A percentile compares a stretch with the other conserved stretches of the same genome.
These are phyloP conservation scores for Atherinosoma microstoma DNA, from an alignment of 2,797 vertebrate genomes.

Conservation along the genomic window DNA sequence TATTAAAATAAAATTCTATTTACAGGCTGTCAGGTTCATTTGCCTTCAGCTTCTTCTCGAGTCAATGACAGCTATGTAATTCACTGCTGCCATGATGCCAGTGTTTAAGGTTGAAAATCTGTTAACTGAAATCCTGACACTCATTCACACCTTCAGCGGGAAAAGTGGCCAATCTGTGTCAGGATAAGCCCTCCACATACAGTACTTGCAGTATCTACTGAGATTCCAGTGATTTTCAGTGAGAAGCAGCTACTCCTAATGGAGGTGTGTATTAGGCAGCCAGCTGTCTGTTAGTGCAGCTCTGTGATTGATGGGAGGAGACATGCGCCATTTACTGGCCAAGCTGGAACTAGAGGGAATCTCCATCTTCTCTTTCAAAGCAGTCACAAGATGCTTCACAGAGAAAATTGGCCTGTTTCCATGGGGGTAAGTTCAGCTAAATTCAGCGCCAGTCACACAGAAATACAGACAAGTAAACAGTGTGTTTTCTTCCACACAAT, in stretches of 20 bases:
- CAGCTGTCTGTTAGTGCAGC: slow-evolving; percentile 76
- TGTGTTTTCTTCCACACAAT: slow-evolving; percentile 36
- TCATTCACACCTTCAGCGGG: slow-evolving; percentile 54
- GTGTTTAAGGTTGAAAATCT: slow-evolving; percentile 44
- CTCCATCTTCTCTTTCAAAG: slow-evolving; percentile 82
- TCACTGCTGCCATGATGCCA: slow-evolving; percentile 21
- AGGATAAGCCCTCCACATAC: slow-evolving; percentile 47
- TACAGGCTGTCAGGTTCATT: slow-evolving; percentile 31
- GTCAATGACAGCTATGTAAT: slow-evolving; percentile 8
- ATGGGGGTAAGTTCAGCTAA: slow-evolving; percentile 57
- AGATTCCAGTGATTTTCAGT: slow-evolving; percentile 68
- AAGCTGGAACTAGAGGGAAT: slow-evolving; percentile 78
- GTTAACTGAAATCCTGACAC: slow-evolving; percentile 58
- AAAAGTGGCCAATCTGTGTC: slow-evolving; percentile 47
- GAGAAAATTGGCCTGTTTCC: slow-evolving; percentile 81
- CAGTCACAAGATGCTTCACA: slow-evolving; percentile 69
- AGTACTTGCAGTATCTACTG: slow-evolving; percentile 40
- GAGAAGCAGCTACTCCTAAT: slow-evolving; percentile 69
- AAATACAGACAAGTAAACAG: slow-evolving; percentile 44
- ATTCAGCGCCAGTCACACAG: slow-evolving; percentile 59
- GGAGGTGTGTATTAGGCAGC: slow-evolving; percentile 81
- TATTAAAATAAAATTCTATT: slow-evolving; percentile 23
- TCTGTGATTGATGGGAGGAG: slow-evolving; percentile 81
- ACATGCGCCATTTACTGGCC: slow-evolving; percentile 84
- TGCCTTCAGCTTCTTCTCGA: slow-evolving; percentile 13